Evolutionary conservation across 2,113 vertebrate genomes (phyloP).

Genomic region (Polypterus bichir): DNA sequence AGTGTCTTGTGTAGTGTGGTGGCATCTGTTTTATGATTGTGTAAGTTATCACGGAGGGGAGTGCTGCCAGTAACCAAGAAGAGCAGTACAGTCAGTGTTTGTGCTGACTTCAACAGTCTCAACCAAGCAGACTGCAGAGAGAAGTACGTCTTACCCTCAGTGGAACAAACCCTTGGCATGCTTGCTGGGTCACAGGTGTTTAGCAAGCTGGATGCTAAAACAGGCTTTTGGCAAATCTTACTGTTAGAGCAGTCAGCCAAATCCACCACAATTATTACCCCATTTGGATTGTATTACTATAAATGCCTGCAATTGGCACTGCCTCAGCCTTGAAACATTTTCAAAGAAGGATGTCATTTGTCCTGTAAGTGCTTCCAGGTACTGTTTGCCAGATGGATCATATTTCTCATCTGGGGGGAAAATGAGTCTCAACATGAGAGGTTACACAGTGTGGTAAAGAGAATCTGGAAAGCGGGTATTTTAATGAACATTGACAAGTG

Average conservation of each 20-base stretch:
- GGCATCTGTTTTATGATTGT: too few species aligned
- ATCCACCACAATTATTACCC: background rate
- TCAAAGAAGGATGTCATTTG: background rate
- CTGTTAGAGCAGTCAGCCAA: background rate
- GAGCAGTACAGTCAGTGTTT: background rate
- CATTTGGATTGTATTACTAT: background rate
- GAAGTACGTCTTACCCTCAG: background rate
- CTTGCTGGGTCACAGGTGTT: background rate
- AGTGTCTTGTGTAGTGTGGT: too few species aligned
- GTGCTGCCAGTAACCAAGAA: too few species aligned
- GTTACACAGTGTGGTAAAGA: background rate
- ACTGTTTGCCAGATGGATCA: conserved; percentile 3
- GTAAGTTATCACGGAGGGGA: too few species aligned
- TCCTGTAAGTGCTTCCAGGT: background rate
- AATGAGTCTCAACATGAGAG: too few species aligned
- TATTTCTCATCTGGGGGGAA: background rate
- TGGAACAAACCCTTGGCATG: background rate
- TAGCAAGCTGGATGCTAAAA: background rate
- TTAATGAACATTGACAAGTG: background rate
- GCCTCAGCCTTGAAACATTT: conserved; percentile 1
- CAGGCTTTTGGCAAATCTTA: background rate
- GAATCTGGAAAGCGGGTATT: background rate
- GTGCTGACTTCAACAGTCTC: background rate
- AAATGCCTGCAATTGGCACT: background rate
- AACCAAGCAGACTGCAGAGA: background rate